phyloP scores from a whole-genome alignment of 1,140 invertebrate species.

The Drosophila ananassae region DNA sequence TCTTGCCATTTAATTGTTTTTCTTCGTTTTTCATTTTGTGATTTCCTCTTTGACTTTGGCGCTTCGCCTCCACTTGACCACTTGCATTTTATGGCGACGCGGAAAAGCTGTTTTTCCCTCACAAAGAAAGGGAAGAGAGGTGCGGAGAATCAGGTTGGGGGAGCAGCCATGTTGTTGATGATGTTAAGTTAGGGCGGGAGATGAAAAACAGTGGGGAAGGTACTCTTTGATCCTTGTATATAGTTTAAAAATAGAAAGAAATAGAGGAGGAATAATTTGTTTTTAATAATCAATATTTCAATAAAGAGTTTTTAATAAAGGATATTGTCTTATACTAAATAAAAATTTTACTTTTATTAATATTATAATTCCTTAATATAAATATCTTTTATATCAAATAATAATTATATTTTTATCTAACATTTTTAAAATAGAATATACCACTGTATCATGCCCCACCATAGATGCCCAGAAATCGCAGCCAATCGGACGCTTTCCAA shows the following conservation, averaged over 20 bases:
- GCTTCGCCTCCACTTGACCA: conserved; percentile 58
- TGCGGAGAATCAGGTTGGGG: neutral
- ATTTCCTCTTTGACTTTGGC: conserved; percentile 51
- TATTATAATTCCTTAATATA: too few species aligned
- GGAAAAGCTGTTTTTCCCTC: conserved; percentile 76
- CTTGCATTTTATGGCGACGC: conserved; percentile 80
- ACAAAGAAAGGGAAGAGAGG: neutral
- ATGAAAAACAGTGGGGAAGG: conserved; percentile 20
- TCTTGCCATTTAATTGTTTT: conserved; percentile 55
- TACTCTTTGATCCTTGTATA: too few species aligned
- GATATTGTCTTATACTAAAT: too few species aligned
- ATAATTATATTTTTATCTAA: too few species aligned
- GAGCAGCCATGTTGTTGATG: conserved; percentile 75
- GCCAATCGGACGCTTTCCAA: conserved; percentile 77
- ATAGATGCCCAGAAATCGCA: conserved; percentile 54
- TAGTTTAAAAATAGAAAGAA: neutral
- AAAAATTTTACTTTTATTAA: too few species aligned
- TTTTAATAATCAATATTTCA: neutral
- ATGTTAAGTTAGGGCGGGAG: conserved; percentile 57
- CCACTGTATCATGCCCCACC: conserved; percentile 28
- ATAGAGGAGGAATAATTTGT: too few species aligned
- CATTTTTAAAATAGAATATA: neutral
- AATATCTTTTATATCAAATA: too few species aligned
- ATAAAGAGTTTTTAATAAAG: too few species aligned
- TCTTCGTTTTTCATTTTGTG: conserved; percentile 76